These are phyloP conservation scores for Hyppa rectilinea DNA, from an alignment of 2,888 invertebrate species.

Conservation along the genomic window DNA sequence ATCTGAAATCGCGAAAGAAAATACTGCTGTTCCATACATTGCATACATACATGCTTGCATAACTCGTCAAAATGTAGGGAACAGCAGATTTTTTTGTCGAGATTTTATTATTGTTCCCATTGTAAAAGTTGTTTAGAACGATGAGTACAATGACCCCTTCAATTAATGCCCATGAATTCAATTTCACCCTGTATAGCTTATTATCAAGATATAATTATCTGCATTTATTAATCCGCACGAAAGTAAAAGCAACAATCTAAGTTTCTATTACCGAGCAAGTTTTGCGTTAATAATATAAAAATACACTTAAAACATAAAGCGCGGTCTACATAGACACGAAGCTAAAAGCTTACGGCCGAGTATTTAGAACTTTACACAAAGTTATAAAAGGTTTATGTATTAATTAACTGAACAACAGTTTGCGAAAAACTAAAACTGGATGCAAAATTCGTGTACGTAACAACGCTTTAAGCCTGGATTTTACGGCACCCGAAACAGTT, in stretches of 20 bases:
- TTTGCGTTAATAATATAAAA: conserved; percentile 32
- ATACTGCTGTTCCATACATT: too few relatives aligned
- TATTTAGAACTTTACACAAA: conserved; percentile 37
- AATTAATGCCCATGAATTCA: too few relatives aligned
- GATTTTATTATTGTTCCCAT: too few relatives aligned
- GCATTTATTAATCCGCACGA: neutral
- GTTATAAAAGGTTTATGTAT: conserved; percentile 54
- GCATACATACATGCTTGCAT: too few relatives aligned
- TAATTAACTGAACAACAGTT: conserved; percentile 49
- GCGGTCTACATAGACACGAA: conserved; percentile 15
- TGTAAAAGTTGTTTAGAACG: too few relatives aligned
- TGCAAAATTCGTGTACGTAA: conserved; percentile 44
- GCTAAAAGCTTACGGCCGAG: conserved; percentile 30
- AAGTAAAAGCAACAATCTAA: neutral
- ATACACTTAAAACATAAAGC: conserved; percentile 26
- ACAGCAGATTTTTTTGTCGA: too few relatives aligned
- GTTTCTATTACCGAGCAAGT: neutral
- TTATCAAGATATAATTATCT: neutral
- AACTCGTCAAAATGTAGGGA: too few relatives aligned
- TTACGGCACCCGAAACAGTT: conserved; percentile 38
- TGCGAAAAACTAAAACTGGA: conserved; percentile 29
- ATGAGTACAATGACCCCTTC: too few relatives aligned
- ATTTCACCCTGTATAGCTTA: too few relatives aligned
- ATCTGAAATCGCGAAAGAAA: too few relatives aligned
- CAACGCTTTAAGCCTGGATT: conserved; percentile 31